Conservation (phyloP, 2,797 vertebrate species). For the Ibycter americanus region DNA sequence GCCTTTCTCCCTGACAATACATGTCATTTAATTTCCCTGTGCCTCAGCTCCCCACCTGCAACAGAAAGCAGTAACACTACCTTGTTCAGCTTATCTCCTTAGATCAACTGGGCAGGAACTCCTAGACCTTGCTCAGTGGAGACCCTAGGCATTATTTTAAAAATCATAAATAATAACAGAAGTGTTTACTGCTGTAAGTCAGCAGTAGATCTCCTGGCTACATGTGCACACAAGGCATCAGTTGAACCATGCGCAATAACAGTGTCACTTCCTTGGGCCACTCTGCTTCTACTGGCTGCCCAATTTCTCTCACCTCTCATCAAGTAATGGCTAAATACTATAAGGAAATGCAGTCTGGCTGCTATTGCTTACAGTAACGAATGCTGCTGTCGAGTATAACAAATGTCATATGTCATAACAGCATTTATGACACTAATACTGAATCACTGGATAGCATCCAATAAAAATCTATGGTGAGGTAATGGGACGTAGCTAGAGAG, state of each 20-base stretch:
- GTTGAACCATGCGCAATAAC: background rate
- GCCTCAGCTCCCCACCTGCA: background rate
- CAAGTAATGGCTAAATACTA: background rate
- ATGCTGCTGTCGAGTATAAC: background rate
- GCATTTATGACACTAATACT: background rate
- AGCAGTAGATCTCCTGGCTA: background rate
- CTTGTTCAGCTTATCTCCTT: background rate
- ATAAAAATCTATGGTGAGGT: slow-evolving; percentile 2
- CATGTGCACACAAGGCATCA: background rate
- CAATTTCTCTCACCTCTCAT: background rate
- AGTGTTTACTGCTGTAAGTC: background rate
- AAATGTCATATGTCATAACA: background rate
- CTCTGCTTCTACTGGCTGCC: background rate
- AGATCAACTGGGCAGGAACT: background rate
- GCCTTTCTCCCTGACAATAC: background rate
- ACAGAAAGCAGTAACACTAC: background rate
- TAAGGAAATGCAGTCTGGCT: background rate
- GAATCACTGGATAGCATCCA: slow-evolving; percentile 4
- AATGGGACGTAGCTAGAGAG: slow-evolving; percentile 8
- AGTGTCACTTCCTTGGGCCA: background rate
- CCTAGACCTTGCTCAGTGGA: background rate
- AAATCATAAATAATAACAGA: background rate
- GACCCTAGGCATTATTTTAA: background rate
- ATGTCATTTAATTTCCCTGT: background rate
- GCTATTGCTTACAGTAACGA: slow-evolving; percentile 13